Base-by-base conservation (phyloP, 2,888 invertebrate species). In the Amphimallon solstitiale region DNA sequence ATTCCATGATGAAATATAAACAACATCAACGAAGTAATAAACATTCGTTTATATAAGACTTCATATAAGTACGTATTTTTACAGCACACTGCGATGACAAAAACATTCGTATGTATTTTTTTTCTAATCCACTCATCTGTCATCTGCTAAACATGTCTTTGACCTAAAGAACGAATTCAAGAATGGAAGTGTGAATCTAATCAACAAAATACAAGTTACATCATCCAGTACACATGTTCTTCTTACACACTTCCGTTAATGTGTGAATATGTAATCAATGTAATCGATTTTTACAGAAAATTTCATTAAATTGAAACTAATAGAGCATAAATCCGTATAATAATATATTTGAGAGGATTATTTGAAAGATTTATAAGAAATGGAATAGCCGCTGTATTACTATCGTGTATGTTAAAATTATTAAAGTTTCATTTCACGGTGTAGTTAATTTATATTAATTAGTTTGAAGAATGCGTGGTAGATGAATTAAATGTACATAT, bases 171-270 rank as follows among this genome's bases (percentile, higher is more conserved):
- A 65, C 66, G 66, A 66, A 70, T 67, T 72, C 64, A 60, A 68
- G 68, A 70, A 71, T 70, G 63, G 38, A 70, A 63, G 74, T 75
- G 76, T 68, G 71, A 76, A 72, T 71, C 73, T 74, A 74, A 74
- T 76, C 67, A 68, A 45, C 45, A 62, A 64, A n/a, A 62, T 59
- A 45, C 17, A 19, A 37, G 61, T 70, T 70, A 68, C 68, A 63
- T 70, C 70, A 70, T 54, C 59, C 14, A 10, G 29, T 66, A 52
- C 67, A 70, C 46, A 66, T 70, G 68, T 56, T 51, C 12, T 15
- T 29, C 15, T 29, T 59, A 45, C 56, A 37, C 23, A 70, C 64
- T 70, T 70, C 70, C 70, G n/a, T n/a, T 63, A 68, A 63, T 68
- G 45, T 23, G 49, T 29, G 49, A 49, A 49, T 23, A 49, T 10